Base-by-base conservation (phyloP, 2,797 vertebrate genomes). In the Pelochelys cantorii region DNA sequence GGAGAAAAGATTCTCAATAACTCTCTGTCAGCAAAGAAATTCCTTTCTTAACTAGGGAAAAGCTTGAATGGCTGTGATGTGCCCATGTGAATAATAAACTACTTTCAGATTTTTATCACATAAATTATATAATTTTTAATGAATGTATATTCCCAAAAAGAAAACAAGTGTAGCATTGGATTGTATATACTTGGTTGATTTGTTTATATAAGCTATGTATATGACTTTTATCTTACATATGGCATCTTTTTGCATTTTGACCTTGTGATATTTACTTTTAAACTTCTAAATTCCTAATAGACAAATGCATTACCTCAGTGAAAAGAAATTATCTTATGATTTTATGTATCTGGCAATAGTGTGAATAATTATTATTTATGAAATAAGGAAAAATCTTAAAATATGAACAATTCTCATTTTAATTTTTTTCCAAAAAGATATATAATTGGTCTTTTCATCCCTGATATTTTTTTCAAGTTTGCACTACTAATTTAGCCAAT, bases 361-460 rank as follows among this genome's bases (percentile, higher is more conserved):
- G 25, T 79, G 42, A 52, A 90, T 88, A 90, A 56, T 90, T 95
- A 87, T 83, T 94, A 93, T 95, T 93, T 95, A 93, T 96, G 93
- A 97, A 96, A 89, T 27, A 96, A 94, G 78, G 48, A 78, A 87
- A 96, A 81, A 48, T 14, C 18, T 27, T 48, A 52, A 81, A 87
- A 87, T 93, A 87, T 59, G 83, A 55, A 55, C 54, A 85, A 65
- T 55, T 53, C 23, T 60, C 82, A 60, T 14, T 86, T 94, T 93
- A 74, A 89, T 84, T 86, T 93, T 37, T 90, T 95, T 93, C 77
- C 87, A 97, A 88, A 96, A 93, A 81, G 75, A 92, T 89, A 94
- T 94, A 89, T 95, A 96, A 96, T 97, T 97, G 96, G 89, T 96
- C 93, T 97, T 95, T 96, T 96, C 93, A 95, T 93, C 94, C 93